Percentiles rank a stretch among this genome's conserved stretches.
These are phyloP conservation scores for Lepeophtheirus nordmannii DNA, from an alignment of 2,888 invertebrate species.

Conservation along the genomic window DNA sequence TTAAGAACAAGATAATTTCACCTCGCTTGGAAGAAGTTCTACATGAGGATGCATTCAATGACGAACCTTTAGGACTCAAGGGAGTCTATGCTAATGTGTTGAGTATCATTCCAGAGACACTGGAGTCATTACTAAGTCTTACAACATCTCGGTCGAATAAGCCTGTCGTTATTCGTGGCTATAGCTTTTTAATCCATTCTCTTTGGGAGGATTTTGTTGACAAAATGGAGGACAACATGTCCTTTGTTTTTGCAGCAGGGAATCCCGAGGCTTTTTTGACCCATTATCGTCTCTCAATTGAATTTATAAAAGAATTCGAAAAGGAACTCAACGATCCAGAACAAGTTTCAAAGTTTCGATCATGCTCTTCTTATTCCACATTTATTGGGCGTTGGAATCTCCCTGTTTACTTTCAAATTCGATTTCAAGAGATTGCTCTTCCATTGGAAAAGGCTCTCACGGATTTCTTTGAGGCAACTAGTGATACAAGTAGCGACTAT, in stretches of 20 bases:
- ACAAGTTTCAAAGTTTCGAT: constrained; percentile 45
- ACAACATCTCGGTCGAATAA: neutral
- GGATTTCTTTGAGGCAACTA: constrained; percentile 1
- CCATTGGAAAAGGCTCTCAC: constrained; percentile 41
- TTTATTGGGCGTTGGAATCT: constrained; percentile 80
- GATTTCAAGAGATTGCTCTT: constrained; percentile 80
- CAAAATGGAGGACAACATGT: constrained; percentile 43
- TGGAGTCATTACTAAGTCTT: neutral
- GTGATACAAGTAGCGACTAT: constrained; percentile 26
- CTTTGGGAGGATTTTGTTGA: constrained; percentile 68
- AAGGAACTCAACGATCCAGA: constrained; percentile 44
- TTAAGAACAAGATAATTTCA: constrained; percentile 50
- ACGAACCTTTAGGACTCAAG: constrained; percentile 47
- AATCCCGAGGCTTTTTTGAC: constrained; percentile 72
- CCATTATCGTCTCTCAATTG: constrained; percentile 59
- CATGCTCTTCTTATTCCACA: constrained; percentile 42
- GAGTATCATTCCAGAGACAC: constrained; percentile 46
- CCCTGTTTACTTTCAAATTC: constrained; percentile 88
- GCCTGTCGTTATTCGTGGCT: neutral
- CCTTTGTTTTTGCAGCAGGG: constrained; percentile 75
- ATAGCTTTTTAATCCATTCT: constrained; percentile 55
- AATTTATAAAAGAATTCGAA: constrained; percentile 57
- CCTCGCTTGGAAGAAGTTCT: constrained; percentile 55
- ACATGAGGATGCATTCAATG: constrained; percentile 47
- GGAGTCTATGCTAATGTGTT: constrained; percentile 56